Conservation (phyloP, 2,888 invertebrate genomes). For the Metalampra italica region DNA sequence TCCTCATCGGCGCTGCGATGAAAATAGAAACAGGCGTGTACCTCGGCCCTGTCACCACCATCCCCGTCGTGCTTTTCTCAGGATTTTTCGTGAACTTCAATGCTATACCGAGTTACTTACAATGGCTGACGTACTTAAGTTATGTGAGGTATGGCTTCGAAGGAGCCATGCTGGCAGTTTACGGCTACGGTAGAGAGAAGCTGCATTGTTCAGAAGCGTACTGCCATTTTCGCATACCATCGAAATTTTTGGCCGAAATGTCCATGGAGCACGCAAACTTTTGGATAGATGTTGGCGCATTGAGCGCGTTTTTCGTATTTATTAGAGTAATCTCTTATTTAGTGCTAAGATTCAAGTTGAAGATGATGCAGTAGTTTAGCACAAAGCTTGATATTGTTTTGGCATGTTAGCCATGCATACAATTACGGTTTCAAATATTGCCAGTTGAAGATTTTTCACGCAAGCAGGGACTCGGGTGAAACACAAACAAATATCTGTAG, state of each 20-base stretch:
- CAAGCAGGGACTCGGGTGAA: neutral
- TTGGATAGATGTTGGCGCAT: slow-evolving; percentile 91
- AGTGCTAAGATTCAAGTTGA: slow-evolving; percentile 88
- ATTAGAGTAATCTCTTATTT: slow-evolving; percentile 89
- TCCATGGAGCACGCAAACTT: slow-evolving; percentile 88
- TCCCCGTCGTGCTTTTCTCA: slow-evolving; percentile 94
- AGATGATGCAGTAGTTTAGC: slow-evolving; percentile 68
- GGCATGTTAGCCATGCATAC: slow-evolving; percentile 24
- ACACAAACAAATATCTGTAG: too few species aligned
- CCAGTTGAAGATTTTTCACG: neutral
- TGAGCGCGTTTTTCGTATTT: slow-evolving; percentile 87
- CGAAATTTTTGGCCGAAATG: slow-evolving; percentile 91
- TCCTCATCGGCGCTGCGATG: slow-evolving; percentile 95
- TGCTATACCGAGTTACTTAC: slow-evolving; percentile 92
- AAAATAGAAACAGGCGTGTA: slow-evolving; percentile 89
- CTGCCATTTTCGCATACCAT: slow-evolving; percentile 90
- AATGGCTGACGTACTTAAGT: slow-evolving; percentile 93
- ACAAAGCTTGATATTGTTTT: slow-evolving; percentile 16
- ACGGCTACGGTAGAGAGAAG: slow-evolving; percentile 89
- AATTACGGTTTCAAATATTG: slow-evolving; percentile 24
- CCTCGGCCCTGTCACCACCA: slow-evolving; percentile 92
- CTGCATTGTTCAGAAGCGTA: slow-evolving; percentile 89
- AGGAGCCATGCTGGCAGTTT: slow-evolving; percentile 94
- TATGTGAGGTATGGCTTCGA: slow-evolving; percentile 95
- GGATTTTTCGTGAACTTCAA: slow-evolving; percentile 96